A percentile compares a stretch with the other conserved stretches of the same genome.
Evolutionary conservation across 37 sponge, comb jelly and placozoan genomes (phyloP).

Genomic region (Halisarca cf. caerulea): DNA sequence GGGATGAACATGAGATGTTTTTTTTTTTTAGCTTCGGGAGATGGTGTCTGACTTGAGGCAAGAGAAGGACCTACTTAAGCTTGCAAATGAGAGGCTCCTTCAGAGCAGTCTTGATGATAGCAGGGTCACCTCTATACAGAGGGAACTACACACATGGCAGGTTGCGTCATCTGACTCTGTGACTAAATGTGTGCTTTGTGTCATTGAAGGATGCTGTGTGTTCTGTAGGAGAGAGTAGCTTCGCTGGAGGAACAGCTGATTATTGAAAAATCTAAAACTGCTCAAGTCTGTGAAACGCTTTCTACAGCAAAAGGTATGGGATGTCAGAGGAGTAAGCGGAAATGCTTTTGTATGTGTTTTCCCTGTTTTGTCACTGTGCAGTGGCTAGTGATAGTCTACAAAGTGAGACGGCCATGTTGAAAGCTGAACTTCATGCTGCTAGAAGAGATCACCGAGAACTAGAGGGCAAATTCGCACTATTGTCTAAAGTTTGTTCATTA

Average conservation of each 20-base stretch:
- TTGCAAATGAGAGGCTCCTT: constrained; percentile 56
- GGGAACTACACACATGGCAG: not conserved
- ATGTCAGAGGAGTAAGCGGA: no score
- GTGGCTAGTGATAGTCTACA: constrained; percentile 45
- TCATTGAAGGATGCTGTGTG: no score
- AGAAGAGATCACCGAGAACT: constrained; percentile 49
- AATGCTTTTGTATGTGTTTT: not conserved
- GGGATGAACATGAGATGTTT: not conserved
- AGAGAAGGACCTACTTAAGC: constrained; percentile 70
- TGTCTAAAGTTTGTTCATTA: constrained; percentile 1
- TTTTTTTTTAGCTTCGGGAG: constrained; percentile 45
- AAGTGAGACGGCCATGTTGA: constrained; percentile 39
- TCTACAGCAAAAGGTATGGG: constrained; percentile 51
- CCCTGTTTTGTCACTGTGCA: not conserved
- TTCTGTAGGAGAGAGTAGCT: not conserved
- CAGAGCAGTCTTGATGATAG: constrained; percentile 36
- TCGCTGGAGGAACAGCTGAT: not conserved
- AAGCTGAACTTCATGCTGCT: constrained; percentile 10
- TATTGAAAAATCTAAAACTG: constrained; percentile 39
- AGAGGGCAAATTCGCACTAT: constrained; percentile 36
- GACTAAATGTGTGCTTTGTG: no score
- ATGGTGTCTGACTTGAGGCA: constrained; percentile 62
- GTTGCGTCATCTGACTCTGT: not conserved
- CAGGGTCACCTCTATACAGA: not conserved
- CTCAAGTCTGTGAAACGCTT: constrained; percentile 23